phyloP scores from a whole-genome alignment of 2,797 vertebrate genomes.

The Margarornis squamiger region DNA sequence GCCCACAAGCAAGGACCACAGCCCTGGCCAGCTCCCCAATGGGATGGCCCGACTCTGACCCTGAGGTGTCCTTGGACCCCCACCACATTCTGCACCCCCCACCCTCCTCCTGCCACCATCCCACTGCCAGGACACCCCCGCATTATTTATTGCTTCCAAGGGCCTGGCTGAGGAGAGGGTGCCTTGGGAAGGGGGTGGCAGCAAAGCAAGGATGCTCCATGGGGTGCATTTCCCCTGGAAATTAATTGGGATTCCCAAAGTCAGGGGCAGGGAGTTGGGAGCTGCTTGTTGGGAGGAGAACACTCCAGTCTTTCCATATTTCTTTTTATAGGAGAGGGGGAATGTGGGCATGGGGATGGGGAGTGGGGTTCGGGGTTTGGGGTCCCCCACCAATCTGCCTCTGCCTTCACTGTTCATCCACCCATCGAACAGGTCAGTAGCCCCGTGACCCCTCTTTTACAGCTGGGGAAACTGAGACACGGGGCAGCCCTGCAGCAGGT shows the following conservation, averaged over 20 bases:
- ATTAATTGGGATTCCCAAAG: neutral
- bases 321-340: no score
- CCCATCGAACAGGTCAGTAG: neutral
- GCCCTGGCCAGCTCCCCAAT: constrained; percentile 1
- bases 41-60: constrained; percentile 47
- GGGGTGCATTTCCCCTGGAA: neutral
- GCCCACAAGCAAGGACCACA: neutral
- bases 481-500: neutral
- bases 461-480: neutral
- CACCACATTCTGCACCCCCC: neutral
- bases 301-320: neutral
- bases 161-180: fast-evolving
- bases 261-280: fast-evolving
- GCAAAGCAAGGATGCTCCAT: neutral
- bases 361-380: neutral
- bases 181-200: neutral
- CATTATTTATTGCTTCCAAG: constrained; percentile 32
- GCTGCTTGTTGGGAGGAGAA: neutral
- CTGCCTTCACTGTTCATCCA: fast-evolving
- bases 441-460: neutral
- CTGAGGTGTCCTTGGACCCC: neutral
- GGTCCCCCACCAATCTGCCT: no score
- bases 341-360: neutral
- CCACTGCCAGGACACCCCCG: neutral
- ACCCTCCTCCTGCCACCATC: fast-evolving